Base-by-base conservation (phyloP, 2,113 vertebrate genomes). In the Dolichotis patagonum region DNA sequence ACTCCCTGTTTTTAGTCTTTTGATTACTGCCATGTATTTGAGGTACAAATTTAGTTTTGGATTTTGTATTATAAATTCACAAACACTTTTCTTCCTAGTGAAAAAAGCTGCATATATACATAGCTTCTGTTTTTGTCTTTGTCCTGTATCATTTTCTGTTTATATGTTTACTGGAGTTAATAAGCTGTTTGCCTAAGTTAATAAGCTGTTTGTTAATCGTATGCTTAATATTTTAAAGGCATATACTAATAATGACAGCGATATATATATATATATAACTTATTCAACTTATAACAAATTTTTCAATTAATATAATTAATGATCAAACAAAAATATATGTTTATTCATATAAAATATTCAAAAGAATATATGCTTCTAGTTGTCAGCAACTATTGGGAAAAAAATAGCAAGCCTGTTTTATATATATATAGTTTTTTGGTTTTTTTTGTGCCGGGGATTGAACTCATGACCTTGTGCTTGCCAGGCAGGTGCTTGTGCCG, bases 121-220 rank as follows among this genome's bases (percentile, higher is more conserved):
- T 89, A 46, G 52, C 12, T 94, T 91, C 32, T 87, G 43, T 41
- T 91, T 97, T 77, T 92, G 60, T 80, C 93, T 69, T 75, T 63
- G 17, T 32, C 2, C 20, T n/a, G 26, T 0, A 54, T 22, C 26
- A 35, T 69, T 84, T 75, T 54, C 75, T 96, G 60, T 54, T 95
- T 92, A 95, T 90, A 90, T 88, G 85, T 97, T 88, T 92, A 83
- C 92, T 91, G 41, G 52, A 88, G 85, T 89, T 88, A 94, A n/a
- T 93, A 80, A 90, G 87, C 71, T 97, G n/a, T 88, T 89, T 96
- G 54, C 60, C 43, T 92, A 85, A 90, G 73, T 89, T 88, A 94
- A n/a, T 93, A 80, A 90, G 87, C 71, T 97, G n/a, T 88, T 89
- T 96, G 54, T 54, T 43, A 97, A 92, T 95, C 88, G 11, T 20